These are phyloP conservation scores for Meteorus sp. DNA, from an alignment of 1,140 invertebrate genomes.

Conservation along the genomic window DNA sequence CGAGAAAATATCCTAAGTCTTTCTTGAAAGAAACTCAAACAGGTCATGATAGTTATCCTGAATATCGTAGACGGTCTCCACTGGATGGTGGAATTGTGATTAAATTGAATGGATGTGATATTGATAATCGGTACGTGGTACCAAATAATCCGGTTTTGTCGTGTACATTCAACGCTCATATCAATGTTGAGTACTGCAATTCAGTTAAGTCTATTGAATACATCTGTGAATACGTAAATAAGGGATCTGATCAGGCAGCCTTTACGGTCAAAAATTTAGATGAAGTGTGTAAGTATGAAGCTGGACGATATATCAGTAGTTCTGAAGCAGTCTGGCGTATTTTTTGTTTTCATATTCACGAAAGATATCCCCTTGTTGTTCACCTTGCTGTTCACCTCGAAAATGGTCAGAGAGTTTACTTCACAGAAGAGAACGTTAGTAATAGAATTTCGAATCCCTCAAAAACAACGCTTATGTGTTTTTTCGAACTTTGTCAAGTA, in stretches of 20 bases:
- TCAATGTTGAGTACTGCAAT: slow-evolving; percentile 43
- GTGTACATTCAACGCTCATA: slow-evolving; percentile 53
- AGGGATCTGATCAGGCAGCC: too few relatives aligned
- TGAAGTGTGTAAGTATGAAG: slow-evolving; percentile 45
- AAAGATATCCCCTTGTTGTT: slow-evolving; percentile 37
- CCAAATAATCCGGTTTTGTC: slow-evolving; percentile 60
- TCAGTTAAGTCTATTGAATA: too few relatives aligned
- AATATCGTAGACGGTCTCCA: neutral
- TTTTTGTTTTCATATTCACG: slow-evolving; percentile 51
- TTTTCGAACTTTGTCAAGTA: slow-evolving; percentile 42
- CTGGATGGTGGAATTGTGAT: slow-evolving; percentile 11
- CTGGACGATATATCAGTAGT: slow-evolving; percentile 51
- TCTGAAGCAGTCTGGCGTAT: too few relatives aligned
- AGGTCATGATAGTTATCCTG: slow-evolving; percentile 30
- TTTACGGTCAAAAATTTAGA: slow-evolving; percentile 32
- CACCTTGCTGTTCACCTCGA: slow-evolving; percentile 54
- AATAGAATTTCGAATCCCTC: slow-evolving; percentile 18
- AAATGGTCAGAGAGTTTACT: slow-evolving; percentile 47
- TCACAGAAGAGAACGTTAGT: slow-evolving; percentile 33
- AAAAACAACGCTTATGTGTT: slow-evolving; percentile 43
- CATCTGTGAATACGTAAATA: too few relatives aligned
- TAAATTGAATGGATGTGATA: slow-evolving; percentile 23
- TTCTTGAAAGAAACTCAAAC: slow-evolving; percentile 39
- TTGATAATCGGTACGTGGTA: slow-evolving; percentile 61
- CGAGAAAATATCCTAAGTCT: slow-evolving; percentile 42